phyloP scores from a whole-genome alignment of 1,140 invertebrate species.

The Penaeus chinensis region DNA sequence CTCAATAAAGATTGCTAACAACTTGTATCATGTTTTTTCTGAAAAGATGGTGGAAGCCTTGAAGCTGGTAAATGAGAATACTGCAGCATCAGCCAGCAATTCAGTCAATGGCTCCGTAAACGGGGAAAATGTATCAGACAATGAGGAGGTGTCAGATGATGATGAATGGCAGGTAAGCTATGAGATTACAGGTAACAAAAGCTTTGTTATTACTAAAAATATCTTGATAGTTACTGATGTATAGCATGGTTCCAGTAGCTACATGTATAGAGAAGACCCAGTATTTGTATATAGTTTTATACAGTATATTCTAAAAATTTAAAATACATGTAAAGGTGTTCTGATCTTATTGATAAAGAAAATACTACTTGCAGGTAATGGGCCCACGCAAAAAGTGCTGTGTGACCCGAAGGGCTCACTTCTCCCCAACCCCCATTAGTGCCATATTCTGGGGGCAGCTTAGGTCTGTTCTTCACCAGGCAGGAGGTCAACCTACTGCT shows the following conservation, averaged over 20 bases:
- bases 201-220: no score
- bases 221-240: neutral
- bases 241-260: no score
- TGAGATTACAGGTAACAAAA: no score
- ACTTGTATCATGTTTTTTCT: neutral
- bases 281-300: neutral
- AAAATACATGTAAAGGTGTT: neutral
- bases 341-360: neutral
- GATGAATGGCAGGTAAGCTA: conserved; percentile 53
- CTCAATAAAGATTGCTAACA: neutral
- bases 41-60: conserved; percentile 55
- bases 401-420: conserved; percentile 80
- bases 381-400: conserved; percentile 71
- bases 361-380: conserved; percentile 72
- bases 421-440: conserved; percentile 87
- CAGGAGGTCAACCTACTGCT: conserved; percentile 78
- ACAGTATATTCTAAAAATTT: neutral
- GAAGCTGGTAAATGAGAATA: conserved; percentile 38
- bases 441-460: conserved; percentile 93
- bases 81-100: conserved; percentile 23
- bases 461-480: conserved; percentile 83
- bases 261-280: no score
- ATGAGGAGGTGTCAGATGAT: conserved; percentile 48
- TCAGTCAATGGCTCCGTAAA: conserved; percentile 38
- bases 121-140: conserved; percentile 41